These are phyloP conservation scores for Sciaenops ocellatus DNA, from an alignment of 2,797 vertebrate species.

Conservation along the genomic window DNA sequence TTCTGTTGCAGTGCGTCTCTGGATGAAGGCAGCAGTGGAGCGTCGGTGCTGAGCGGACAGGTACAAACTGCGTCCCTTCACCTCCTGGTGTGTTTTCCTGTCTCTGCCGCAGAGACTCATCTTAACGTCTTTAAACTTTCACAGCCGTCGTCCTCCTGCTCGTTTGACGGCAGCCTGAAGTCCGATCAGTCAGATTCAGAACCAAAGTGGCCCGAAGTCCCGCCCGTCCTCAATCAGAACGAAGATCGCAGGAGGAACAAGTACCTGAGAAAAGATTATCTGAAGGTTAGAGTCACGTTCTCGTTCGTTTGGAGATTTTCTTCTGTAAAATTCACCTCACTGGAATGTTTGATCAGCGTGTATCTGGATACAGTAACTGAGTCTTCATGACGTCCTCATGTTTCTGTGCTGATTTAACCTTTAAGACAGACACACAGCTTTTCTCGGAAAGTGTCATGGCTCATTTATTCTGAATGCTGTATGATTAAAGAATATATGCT, in stretches of 20 bases:
- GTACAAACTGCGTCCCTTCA: conserved; percentile 75
- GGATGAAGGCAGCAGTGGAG: conserved; percentile 91
- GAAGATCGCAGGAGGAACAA: conserved; percentile 95
- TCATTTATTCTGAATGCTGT: neutral
- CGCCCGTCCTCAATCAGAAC: conserved; percentile 93
- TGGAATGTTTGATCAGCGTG: too few species aligned
- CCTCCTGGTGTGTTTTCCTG: too few species aligned
- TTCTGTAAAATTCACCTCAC: too few species aligned
- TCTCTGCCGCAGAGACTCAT: neutral
- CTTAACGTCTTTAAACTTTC: neutral
- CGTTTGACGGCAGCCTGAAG: conserved; percentile 86
- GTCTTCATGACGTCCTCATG: too few species aligned
- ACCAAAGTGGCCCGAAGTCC: conserved; percentile 91
- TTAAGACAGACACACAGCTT: too few species aligned
- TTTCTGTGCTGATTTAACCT: too few species aligned
- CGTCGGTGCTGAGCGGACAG: conserved; percentile 89
- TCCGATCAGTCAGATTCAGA: conserved; percentile 86
- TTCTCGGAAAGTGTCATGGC: too few species aligned
- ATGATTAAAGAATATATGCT: neutral
- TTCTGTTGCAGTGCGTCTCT: conserved; percentile 86
- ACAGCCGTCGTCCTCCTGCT: conserved; percentile 87
- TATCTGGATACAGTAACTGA: too few species aligned
- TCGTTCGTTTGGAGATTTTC: too few species aligned
- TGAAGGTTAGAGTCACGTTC: conserved; percentile 86
- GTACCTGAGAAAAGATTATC: conserved; percentile 96